These are phyloP conservation scores for Hybos culiciformis DNA, from an alignment of 2,888 invertebrate genomes.

Conservation along the genomic window DNA sequence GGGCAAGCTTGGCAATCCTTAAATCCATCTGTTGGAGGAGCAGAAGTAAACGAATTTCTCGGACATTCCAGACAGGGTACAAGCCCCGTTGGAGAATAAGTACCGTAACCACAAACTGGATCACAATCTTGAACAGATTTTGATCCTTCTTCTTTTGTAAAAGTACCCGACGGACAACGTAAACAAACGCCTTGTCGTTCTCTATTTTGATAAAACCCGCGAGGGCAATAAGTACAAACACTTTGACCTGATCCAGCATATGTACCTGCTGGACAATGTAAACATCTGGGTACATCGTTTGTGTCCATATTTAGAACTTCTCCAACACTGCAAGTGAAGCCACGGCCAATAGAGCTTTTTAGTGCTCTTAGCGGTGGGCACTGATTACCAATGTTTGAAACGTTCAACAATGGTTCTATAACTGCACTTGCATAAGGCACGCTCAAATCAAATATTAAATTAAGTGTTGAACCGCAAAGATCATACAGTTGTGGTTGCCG, in stretches of 20 bases:
- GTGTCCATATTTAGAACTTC: slow-evolving; percentile 91
- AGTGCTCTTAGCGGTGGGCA: slow-evolving; percentile 84
- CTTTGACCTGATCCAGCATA: slow-evolving; percentile 83
- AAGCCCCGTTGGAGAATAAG: slow-evolving; percentile 86
- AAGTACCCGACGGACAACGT: slow-evolving; percentile 84
- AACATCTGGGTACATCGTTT: slow-evolving; percentile 80
- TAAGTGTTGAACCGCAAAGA: slow-evolving; percentile 84
- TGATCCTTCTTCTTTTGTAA: slow-evolving; percentile 80
- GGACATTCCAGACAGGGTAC: slow-evolving; percentile 91
- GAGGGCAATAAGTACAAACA: slow-evolving; percentile 78
- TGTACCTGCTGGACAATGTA: slow-evolving; percentile 95
- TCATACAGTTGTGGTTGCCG: slow-evolving; percentile 87
- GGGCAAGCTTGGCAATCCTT: slow-evolving; percentile 91
- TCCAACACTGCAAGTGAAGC: slow-evolving; percentile 86
- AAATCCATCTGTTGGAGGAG: slow-evolving; percentile 80
- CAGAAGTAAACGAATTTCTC: slow-evolving; percentile 74
- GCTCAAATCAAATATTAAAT: slow-evolving; percentile 84
- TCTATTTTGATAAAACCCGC: slow-evolving; percentile 87
- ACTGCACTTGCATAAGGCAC: slow-evolving; percentile 85
- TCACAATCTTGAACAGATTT: slow-evolving; percentile 76
- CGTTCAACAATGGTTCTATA: slow-evolving; percentile 76
- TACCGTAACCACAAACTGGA: slow-evolving; percentile 91
- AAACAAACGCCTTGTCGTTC: slow-evolving; percentile 81
- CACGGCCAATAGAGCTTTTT: slow-evolving; percentile 68
- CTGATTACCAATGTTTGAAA: slow-evolving; percentile 79